phyloP scores from a whole-genome alignment of 1,140 invertebrate species.

The Phymorhynchus buccinoides region DNA sequence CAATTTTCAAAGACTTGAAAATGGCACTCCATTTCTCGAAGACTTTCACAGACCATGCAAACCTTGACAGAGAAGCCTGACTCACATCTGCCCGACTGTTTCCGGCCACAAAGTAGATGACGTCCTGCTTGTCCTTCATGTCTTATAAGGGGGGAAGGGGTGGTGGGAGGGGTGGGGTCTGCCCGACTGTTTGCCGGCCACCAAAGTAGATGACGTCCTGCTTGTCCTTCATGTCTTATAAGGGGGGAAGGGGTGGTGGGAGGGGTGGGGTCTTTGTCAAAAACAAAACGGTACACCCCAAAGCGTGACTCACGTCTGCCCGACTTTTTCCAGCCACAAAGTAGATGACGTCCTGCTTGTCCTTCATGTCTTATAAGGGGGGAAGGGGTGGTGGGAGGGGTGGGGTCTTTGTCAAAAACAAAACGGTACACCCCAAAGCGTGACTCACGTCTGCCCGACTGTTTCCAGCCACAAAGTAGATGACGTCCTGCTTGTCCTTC shows the following conservation, averaged over 20 bases:
- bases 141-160: no score
- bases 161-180: no score
- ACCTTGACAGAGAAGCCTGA: no score
- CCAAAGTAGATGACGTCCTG: slow-evolving; percentile 97
- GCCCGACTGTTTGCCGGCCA: slow-evolving; percentile 89
- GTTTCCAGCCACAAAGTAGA: slow-evolving; percentile 97
- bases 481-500: slow-evolving; percentile 95
- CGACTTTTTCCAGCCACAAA: slow-evolving; percentile 93
- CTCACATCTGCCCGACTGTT: slow-evolving; percentile 84
- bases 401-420: no score
- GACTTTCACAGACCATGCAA: no score
- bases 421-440: no score
- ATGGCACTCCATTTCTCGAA: no score
- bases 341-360: slow-evolving; percentile 95
- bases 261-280: no score
- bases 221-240: slow-evolving; percentile 96
- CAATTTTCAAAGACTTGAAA: no score
- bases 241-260: no score
- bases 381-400: no score
- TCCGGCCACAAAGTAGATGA: slow-evolving; percentile 98
- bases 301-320: slow-evolving; percentile 79
- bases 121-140: slow-evolving; percentile 97
- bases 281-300: no score
- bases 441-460: slow-evolving; percentile 82
- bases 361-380: slow-evolving; percentile 97